Conservation (phyloP, 2,797 vertebrate genomes). For the Merluccius polli region DNA sequence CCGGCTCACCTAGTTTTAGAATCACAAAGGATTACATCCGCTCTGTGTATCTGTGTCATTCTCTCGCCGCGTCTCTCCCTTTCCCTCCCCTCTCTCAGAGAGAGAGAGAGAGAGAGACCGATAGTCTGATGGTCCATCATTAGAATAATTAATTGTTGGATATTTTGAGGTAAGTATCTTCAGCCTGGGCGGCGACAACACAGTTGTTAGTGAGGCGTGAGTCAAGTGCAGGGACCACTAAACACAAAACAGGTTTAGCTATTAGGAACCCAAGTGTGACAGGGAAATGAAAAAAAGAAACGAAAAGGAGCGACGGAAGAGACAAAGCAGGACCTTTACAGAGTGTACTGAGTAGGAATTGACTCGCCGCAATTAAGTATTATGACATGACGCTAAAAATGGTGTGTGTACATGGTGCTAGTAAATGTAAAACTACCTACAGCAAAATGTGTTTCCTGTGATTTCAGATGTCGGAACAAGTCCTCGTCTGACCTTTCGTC, state of each 20-base stretch:
- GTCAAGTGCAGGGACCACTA: conserved; percentile 58
- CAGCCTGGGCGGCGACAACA: conserved; percentile 59
- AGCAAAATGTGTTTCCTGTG: too few relatives aligned
- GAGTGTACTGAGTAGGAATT: neutral
- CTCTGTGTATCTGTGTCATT: conserved; percentile 42
- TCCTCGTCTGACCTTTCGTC: too few relatives aligned
- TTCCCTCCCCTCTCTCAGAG: conserved; percentile 16
- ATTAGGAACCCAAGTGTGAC: conserved; percentile 53
- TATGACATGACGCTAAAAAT: too few relatives aligned
- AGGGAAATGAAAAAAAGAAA: conserved; percentile 14
- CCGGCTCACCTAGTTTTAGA: conserved; percentile 39
- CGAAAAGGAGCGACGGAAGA: conserved; percentile 13
- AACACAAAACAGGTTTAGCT: conserved; percentile 58
- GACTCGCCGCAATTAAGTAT: conserved; percentile 3
- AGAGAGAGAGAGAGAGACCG: too few relatives aligned
- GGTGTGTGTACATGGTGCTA: too few relatives aligned
- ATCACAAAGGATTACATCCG: conserved; percentile 24
- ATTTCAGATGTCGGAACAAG: too few relatives aligned
- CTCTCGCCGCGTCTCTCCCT: conserved; percentile 13
- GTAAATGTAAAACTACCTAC: too few relatives aligned
- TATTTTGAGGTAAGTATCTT: conserved; percentile 66
- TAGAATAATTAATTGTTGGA: conserved; percentile 76
- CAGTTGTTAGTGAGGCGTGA: conserved; percentile 58
- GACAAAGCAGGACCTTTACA: conserved; percentile 41
- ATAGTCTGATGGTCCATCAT: conserved; percentile 65